Evolutionary conservation across 2,113 vertebrate species (phyloP), one percentile per base, ranked within the genome.

Genomic region (Phalacrocorax pelagicus): DNA sequence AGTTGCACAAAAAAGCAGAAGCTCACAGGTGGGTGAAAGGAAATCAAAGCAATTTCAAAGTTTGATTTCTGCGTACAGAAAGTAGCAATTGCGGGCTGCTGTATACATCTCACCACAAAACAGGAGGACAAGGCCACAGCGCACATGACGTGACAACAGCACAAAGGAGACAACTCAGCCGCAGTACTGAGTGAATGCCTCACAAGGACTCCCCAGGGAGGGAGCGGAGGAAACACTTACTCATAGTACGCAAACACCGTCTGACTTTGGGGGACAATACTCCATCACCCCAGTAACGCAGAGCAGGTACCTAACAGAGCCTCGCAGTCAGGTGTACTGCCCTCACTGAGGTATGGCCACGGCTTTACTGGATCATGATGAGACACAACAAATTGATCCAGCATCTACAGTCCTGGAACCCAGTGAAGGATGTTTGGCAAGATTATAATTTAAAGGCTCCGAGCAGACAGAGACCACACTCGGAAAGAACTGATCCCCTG

Each of bases 71-170:
- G 20, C 40, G 58, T 46, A 59, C 52, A 67, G 74, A 82, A 88
- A 80, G 47, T 2, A 94, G 82, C 79, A 83, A 55, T 65, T 90
- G 90, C 85, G 94, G 90, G 46, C 75, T 81, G 36, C 67, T 71
- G 23, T 38, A 82, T 77, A 77, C 70, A 88, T 73, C 63, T 86
- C 62, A 88, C 92, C 93, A 88, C 85, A 90, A 83, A 95, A 75
- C 1, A 57, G 49, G 30, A 83, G 84, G 90, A 85, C 66, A 69
- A 86, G 49, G 49, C 87, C 85, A 52, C 58, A 69, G 82, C 1
- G 1, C 16, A 12, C 3, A 11, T 0, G 22, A 52, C 0, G 5
- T 42, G 65, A 86, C 65, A 74, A 51, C 0, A n/a, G 52, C 3
- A 2, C 13, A 12, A 49, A 81, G 90, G 38, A 74, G 74, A 55